These are phyloP conservation scores for Gisinianus flammeolus DNA, from an alignment of 2,888 invertebrate species.

Conservation along the genomic window DNA sequence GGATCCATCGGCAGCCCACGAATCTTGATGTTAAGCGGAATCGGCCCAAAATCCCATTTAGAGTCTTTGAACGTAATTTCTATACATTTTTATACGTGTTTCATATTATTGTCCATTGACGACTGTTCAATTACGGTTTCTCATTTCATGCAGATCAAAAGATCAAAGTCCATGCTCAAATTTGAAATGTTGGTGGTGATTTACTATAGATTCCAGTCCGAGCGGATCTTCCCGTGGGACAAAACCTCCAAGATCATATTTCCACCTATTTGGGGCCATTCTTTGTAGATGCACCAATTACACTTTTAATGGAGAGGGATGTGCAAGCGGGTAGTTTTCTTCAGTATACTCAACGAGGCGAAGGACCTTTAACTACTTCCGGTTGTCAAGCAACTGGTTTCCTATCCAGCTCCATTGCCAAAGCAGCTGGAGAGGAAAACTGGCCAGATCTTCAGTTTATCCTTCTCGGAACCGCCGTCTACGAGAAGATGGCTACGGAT, in stretches of 20 bases:
- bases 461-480: slow-evolving; percentile 52
- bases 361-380: slow-evolving; percentile 53
- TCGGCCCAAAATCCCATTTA: slow-evolving; percentile 52
- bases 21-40: slow-evolving; percentile 52
- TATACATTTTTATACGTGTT: slow-evolving; percentile 14
- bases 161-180: too few relatives aligned
- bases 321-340: slow-evolving; percentile 46
- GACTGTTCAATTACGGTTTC: too few relatives aligned
- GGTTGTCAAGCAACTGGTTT: slow-evolving; percentile 49
- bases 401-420: slow-evolving; percentile 42
- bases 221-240: slow-evolving; percentile 54
- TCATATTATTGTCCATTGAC: too few relatives aligned
- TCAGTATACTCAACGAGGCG: slow-evolving; percentile 51
- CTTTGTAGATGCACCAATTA: slow-evolving; percentile 48
- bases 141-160: too few relatives aligned
- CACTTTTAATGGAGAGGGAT: slow-evolving; percentile 55
- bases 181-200: too few relatives aligned
- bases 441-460: slow-evolving; percentile 56
- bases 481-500: slow-evolving; percentile 44
- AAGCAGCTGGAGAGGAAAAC: slow-evolving; percentile 36
- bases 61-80: slow-evolving; percentile 36
- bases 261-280: slow-evolving; percentile 54
- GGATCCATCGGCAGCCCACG: slow-evolving; percentile 51
- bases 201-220: slow-evolving; percentile 54
- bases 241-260: slow-evolving; percentile 52